Percentiles rank a stretch among this genome's conserved stretches.
These are phyloP conservation scores for Habroteleia sp. DNA, from an alignment of 2,888 invertebrate genomes.

Conservation along the genomic window DNA sequence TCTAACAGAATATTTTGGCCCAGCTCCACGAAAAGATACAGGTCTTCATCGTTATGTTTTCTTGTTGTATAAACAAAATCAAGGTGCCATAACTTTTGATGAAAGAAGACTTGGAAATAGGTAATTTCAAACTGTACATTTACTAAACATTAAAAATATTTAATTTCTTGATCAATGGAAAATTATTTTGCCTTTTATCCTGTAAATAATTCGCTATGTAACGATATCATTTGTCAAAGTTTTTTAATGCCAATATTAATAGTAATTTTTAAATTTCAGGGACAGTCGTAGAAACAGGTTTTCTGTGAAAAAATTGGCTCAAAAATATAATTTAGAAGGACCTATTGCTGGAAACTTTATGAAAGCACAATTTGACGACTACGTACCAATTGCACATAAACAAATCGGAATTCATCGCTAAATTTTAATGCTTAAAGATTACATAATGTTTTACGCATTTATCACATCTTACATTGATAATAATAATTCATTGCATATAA, in stretches of 20 bases:
- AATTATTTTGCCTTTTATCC: too few species aligned
- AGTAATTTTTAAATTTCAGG: slow-evolving; percentile 64
- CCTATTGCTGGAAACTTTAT: slow-evolving; percentile 85
- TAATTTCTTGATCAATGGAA: too few species aligned
- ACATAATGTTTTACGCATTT: too few species aligned
- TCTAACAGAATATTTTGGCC: slow-evolving; percentile 78
- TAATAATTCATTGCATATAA: too few species aligned
- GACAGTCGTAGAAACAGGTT: slow-evolving; percentile 83
- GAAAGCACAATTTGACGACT: slow-evolving; percentile 84
- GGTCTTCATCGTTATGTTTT: slow-evolving; percentile 78
- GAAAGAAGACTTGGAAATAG: slow-evolving; percentile 75
- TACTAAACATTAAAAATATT: slow-evolving; percentile 6
- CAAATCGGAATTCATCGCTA: slow-evolving; percentile 72
- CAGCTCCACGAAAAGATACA: slow-evolving; percentile 75
- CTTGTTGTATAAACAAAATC: slow-evolving; percentile 78
- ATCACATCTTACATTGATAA: too few species aligned
- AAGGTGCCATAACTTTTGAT: slow-evolving; percentile 78
- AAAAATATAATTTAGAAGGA: slow-evolving; percentile 83
- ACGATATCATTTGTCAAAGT: too few species aligned
- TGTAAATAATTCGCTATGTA: too few species aligned
- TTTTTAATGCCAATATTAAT: background rate
- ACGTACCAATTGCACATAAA: slow-evolving; percentile 82
- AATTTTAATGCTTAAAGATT: too few species aligned
- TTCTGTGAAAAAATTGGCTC: slow-evolving; percentile 83
- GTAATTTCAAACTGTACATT: slow-evolving; percentile 56